Evolutionary conservation across 1,140 invertebrate species (phyloP).

Genomic region (Macrobrachium nipponense): DNA sequence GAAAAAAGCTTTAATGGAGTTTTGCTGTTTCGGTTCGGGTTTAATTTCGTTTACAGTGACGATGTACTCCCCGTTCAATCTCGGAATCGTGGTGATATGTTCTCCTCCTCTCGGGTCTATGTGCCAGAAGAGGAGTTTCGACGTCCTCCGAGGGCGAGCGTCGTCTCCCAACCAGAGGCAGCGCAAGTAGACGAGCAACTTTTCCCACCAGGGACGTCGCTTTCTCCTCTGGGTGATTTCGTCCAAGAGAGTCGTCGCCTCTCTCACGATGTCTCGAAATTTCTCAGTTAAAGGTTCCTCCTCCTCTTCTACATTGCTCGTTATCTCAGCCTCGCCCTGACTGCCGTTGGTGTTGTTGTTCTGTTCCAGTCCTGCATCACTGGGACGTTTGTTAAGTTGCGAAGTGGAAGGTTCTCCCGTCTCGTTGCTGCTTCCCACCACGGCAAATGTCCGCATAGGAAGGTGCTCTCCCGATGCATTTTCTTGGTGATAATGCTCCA

Average conservation of each 20-base stretch:
- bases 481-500: no score
- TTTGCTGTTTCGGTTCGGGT: conserved; percentile 13
- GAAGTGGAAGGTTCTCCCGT: no score
- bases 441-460: no score
- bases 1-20: conserved; percentile 7
- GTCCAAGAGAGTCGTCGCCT: conserved; percentile 27
- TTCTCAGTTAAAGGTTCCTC: background rate
- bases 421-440: no score
- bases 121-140: conserved; percentile 47
- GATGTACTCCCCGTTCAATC: conserved; percentile 44
- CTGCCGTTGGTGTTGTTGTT: background rate
- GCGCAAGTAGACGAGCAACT: conserved; percentile 25
- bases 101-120: conserved; percentile 29
- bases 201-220: conserved; percentile 44
- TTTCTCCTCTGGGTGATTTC: conserved; percentile 17
- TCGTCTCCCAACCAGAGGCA: conserved; percentile 31
- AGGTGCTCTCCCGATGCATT: no score
- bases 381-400: no score
- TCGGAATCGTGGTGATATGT: conserved; percentile 24
- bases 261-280: conserved; percentile 20
- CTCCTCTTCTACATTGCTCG: background rate
- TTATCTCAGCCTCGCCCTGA: background rate
- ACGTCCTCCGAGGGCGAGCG: conserved; percentile 9
- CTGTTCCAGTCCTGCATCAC: no score
- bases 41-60: conserved; percentile 11